Evolutionary conservation across 1,140 invertebrate species (phyloP).

Genomic region (Popillia japonica): DNA sequence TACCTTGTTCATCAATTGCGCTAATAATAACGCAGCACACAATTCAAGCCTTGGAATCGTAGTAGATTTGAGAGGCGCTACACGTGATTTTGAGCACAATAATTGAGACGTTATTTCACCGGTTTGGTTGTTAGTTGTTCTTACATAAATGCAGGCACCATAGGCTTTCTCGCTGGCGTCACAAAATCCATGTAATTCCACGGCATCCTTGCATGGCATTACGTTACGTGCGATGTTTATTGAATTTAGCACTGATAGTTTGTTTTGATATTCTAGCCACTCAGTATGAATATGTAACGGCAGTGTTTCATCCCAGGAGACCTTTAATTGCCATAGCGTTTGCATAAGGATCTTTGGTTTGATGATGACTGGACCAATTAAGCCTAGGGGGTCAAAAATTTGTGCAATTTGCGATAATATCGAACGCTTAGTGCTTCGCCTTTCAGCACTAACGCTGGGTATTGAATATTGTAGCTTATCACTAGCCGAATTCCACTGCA

Average conservation of each 20-base stretch:
- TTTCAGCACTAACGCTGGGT: neutral
- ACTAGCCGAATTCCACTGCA: constrained; percentile 51
- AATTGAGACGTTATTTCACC: neutral
- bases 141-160: constrained; percentile 49
- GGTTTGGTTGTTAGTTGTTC: neutral
- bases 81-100: neutral
- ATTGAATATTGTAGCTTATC: constrained; percentile 53
- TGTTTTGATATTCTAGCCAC: constrained; percentile 30
- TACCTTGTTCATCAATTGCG: neutral
- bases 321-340: constrained; percentile 56
- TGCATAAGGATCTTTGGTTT: constrained; percentile 61
- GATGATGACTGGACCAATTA: constrained; percentile 57
- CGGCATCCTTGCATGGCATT: constrained; percentile 42
- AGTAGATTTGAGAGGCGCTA: neutral
- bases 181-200: constrained; percentile 53
- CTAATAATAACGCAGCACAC: neutral
- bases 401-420: constrained; percentile 56
- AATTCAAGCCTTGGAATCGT: neutral
- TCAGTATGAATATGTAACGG: constrained; percentile 44
- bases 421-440: constrained; percentile 54
- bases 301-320: constrained; percentile 60
- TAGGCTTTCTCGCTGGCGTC: constrained; percentile 52
- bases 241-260: constrained; percentile 35
- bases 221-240: constrained; percentile 40
- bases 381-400: constrained; percentile 62